Evolutionary conservation across 2,797 vertebrate species (phyloP).

Genomic region (Malacoraja senta): DNA sequence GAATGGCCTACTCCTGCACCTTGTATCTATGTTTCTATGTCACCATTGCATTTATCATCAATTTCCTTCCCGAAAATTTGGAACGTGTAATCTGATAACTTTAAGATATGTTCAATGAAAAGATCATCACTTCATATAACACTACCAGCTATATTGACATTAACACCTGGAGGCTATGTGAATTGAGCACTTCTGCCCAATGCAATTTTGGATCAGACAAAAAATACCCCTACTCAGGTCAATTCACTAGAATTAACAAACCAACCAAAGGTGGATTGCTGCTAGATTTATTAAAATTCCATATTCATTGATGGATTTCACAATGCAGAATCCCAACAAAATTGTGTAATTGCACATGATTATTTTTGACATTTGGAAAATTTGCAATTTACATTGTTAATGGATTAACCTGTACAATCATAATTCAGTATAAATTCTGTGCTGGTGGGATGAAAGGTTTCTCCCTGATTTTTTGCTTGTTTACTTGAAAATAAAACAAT

Average conservation of each 20-base stretch:
- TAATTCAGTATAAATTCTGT: not conserved
- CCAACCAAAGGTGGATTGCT: not conserved
- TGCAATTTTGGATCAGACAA: not conserved
- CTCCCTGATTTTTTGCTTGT: not conserved
- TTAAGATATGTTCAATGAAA: not conserved
- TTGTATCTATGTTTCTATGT: too few relatives aligned
- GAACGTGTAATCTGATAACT: not conserved
- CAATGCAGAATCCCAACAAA: not conserved
- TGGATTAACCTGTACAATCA: not conserved
- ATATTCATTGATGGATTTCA: not conserved
- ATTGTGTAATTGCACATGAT: not conserved
- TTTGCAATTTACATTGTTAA: not conserved
- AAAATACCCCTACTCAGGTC: not conserved
- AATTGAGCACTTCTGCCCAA: not conserved
- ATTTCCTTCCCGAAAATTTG: not conserved
- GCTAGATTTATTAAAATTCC: not conserved
- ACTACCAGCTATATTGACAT: not conserved
- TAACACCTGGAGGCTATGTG: not conserved
- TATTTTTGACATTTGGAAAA: not conserved
- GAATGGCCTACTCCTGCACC: too few relatives aligned
- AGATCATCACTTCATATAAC: not conserved
- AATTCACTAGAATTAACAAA: not conserved
- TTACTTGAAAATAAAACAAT: not conserved
- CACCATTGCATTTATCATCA: not conserved
- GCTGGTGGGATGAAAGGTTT: not conserved